Evolutionary conservation across 2,113 vertebrate species (phyloP), one percentile per base, ranked within the genome.

Genomic region (Microtus oregoni): DNA sequence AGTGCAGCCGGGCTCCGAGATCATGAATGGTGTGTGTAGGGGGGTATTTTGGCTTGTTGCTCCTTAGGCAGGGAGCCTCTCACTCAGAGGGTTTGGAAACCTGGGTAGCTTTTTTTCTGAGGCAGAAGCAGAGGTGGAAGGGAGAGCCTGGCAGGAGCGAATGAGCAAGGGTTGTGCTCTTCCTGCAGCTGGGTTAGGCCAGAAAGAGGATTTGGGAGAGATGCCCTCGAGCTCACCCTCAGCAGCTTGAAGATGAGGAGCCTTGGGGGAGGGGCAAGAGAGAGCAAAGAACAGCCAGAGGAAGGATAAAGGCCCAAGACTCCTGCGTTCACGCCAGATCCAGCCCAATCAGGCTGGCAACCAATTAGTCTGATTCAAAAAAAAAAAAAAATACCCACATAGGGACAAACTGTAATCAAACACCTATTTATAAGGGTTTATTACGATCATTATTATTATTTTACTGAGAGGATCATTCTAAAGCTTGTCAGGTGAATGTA

Each of bases 381-480:
- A 97, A 97, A 94, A 78, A 97, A 86, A 92, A 97, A 86, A 68
- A 47, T 9, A 47, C 15, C 94, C 94, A 96, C 24, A 0, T 96
- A 97, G 92, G 97, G 97, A 97, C 98, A 98, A 98, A 97, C 95
- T 96, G 97, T 97, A 98, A 98, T 98, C 98, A 98, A 98, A 98
- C 97, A 98, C 98, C 97, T 97, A 97, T 98, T 97, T 98, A 97
- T 97, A 96, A 98, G 97, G 83, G 97, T 97, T 97, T 98, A 98
- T 98, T 97, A 94, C 0, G 95, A 97, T 98, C 97, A 97, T 97
- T 97, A 97, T 98, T 98, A 98, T 98, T 97, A 97, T 97, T 98
- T 98, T 97, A 97, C 97, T 91, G 94, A 96, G 88, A 97, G 96
- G 96, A 97, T 97, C 97, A 93, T 96, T 97, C 98, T 97, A 97